Conservation (phyloP, 2,113 vertebrate genomes). For the Gobio gobio region DNA sequence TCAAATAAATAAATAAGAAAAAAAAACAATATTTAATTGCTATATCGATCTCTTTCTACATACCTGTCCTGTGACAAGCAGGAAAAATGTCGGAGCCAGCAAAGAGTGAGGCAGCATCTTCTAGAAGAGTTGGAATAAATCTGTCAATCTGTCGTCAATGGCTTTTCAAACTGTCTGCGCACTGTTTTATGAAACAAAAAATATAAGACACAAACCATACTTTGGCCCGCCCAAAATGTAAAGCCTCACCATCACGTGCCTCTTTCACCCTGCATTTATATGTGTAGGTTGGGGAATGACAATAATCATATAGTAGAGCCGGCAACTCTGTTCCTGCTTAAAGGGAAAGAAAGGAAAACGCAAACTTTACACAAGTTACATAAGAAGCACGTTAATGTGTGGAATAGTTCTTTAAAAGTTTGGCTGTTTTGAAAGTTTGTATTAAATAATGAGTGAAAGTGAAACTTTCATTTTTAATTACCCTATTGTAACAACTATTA, state of each 20-base stretch:
- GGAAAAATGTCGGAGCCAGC: not conserved
- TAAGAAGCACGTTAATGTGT: not conserved
- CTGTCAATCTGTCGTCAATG: not conserved
- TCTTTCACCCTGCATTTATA: too few relatives aligned
- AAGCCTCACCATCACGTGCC: not conserved
- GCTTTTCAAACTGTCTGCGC: not conserved
- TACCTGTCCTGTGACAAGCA: slow-evolving; percentile 26
- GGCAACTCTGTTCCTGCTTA: not conserved
- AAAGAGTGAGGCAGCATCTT: not conserved
- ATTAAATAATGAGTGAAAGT: not conserved
- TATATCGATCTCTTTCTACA: not conserved
- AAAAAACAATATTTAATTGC: too few relatives aligned
- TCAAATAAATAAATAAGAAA: not conserved
- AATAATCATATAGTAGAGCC: not conserved
- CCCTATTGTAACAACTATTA: not conserved
- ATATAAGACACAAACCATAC: not conserved
- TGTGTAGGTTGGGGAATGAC: too few relatives aligned
- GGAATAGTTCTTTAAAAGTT: not conserved
- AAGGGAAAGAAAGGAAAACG: not conserved
- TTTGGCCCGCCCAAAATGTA: not conserved
- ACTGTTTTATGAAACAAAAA: not conserved
- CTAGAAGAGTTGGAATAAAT: not conserved
- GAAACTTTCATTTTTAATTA: not conserved
- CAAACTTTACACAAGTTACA: not conserved
- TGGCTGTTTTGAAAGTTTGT: not conserved